These are phyloP conservation scores for Lutjanus erythropterus DNA, from an alignment of 2,113 vertebrate genomes.

Conservation along the genomic window DNA sequence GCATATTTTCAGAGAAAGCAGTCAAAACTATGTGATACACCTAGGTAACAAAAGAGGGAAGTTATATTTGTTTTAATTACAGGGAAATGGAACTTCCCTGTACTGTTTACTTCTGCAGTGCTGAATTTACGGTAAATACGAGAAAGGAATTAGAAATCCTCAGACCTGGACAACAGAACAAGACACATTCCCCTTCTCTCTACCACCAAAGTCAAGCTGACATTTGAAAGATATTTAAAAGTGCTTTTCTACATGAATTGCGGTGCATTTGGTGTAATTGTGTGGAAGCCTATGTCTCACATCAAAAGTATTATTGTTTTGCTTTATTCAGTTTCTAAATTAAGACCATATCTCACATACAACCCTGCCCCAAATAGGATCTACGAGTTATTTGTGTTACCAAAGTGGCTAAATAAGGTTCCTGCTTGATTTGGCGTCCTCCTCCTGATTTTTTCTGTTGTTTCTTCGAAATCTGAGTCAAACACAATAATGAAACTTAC, in stretches of 20 bases:
- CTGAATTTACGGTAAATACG: background rate
- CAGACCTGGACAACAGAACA: background rate
- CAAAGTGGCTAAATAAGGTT: too few species aligned
- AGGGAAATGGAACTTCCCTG: constrained; percentile 48
- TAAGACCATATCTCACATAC: too few species aligned
- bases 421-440: too few species aligned
- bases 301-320: background rate
- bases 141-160: constrained; percentile 2
- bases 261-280: background rate
- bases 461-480: too few species aligned
- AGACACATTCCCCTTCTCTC: background rate
- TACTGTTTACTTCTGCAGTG: background rate
- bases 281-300: background rate
- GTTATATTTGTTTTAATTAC: constrained; percentile 30
- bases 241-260: background rate
- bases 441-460: too few species aligned
- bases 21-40: background rate
- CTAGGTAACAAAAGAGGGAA: constrained; percentile 19
- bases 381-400: too few species aligned
- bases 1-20: accelerated
- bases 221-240: background rate
- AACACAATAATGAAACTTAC: too few species aligned
- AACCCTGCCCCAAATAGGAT: too few species aligned
- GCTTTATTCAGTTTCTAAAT: too few species aligned
- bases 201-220: background rate